Percentiles rank a stretch among this genome's conserved stretches.
Evolutionary conservation across 2,113 vertebrate genomes (phyloP).

Genomic region (Silurus asotus): DNA sequence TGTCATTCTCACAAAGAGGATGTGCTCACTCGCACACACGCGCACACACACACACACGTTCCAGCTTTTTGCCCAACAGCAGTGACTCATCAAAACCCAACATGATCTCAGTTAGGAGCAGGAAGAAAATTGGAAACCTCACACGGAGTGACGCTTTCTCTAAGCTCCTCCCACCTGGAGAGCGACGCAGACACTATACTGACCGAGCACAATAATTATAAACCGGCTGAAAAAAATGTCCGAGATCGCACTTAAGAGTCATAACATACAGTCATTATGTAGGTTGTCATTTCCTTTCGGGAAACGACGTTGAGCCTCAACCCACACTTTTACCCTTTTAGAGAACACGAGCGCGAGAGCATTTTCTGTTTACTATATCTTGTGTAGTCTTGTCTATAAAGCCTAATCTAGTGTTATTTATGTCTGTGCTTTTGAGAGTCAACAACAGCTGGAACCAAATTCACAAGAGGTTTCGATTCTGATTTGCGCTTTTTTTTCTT

Average conservation of each 20-base stretch:
- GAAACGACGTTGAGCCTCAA: conserved; percentile 13
- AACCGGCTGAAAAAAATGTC: background rate
- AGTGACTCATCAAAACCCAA: conserved; percentile 68
- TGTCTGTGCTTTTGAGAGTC: no score
- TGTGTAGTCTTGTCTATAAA: no score
- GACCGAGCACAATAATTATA: background rate
- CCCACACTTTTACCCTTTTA: background rate
- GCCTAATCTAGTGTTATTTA: no score
- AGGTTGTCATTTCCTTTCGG: conserved; percentile 33
- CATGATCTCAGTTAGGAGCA: conserved; percentile 57
- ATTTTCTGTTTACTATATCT: no score
- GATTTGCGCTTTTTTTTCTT: background rate
- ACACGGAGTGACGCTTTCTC: background rate
- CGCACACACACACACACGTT: conserved; percentile 23
- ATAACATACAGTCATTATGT: conserved; percentile 10
- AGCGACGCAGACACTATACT: background rate
- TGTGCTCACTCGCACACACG: background rate
- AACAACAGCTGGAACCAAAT: no score
- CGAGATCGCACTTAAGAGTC: no score
- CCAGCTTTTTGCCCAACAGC: conserved; percentile 53
- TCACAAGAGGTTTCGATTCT: no score
- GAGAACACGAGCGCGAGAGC: no score
- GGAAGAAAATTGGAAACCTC: conserved; percentile 37
- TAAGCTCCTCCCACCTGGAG: background rate
- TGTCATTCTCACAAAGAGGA: conserved; percentile 40